Percentiles rank a stretch among this genome's conserved stretches.
Conservation (phyloP, 2,797 vertebrate genomes). For the Aulostomus chinensis region DNA sequence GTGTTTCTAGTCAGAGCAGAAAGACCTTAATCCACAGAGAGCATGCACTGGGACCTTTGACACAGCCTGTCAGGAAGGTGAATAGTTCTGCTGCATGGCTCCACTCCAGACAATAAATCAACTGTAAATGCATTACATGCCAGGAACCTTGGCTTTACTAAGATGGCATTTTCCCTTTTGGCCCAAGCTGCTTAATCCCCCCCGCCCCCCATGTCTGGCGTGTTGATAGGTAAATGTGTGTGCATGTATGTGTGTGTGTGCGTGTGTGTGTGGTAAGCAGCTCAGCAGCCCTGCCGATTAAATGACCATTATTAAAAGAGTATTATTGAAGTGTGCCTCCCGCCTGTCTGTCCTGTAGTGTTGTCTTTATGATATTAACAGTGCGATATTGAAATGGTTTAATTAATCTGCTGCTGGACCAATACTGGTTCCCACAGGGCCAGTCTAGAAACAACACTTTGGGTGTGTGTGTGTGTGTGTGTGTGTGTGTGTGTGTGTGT, state of each 20-base stretch:
- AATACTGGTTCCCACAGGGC: conserved; percentile 69
- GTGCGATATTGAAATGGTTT: conserved; percentile 70
- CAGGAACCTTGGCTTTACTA: conserved; percentile 56
- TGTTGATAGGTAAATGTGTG: conserved; percentile 35
- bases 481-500: too few species aligned
- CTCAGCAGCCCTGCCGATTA: conserved; percentile 59
- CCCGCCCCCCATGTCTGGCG: conserved; percentile 23
- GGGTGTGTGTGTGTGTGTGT: conserved; percentile 26
- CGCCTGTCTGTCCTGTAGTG: conserved; percentile 65
- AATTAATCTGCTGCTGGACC: conserved; percentile 68
- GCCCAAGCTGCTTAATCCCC: conserved; percentile 58
- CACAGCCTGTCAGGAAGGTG: conserved; percentile 44
- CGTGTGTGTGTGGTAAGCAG: conserved; percentile 21
- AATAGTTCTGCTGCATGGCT: conserved; percentile 45
- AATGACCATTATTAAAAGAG: conserved; percentile 68
- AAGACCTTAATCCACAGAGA: conserved; percentile 38
- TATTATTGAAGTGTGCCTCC: conserved; percentile 67
- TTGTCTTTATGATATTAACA: conserved; percentile 73
- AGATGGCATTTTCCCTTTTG: conserved; percentile 66
- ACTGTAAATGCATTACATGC: conserved; percentile 58
- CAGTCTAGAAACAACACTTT: conserved; percentile 54
- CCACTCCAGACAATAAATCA: conserved; percentile 65
- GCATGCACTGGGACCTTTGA: conserved; percentile 28
- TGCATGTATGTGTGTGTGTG: background rate
- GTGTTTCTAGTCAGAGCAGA: conserved; percentile 36